Conservation (phyloP, 2,113 vertebrate species). For the Corvus moneduloides region DNA sequence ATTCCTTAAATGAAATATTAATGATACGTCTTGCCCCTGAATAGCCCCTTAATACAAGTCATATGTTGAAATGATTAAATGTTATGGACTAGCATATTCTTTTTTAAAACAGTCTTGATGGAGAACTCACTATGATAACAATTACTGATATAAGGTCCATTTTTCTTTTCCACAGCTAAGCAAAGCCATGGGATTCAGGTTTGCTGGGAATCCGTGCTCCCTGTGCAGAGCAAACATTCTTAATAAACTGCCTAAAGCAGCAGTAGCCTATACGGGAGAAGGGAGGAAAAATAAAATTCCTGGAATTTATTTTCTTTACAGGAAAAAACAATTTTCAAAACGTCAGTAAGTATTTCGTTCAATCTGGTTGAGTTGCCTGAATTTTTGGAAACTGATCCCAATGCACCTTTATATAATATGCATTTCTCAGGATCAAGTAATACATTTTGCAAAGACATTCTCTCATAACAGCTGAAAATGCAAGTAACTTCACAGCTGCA, state of each 20-base stretch:
- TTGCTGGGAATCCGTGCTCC: slow-evolving; percentile 49
- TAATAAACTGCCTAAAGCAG: slow-evolving; percentile 41
- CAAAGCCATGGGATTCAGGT: slow-evolving; percentile 50
- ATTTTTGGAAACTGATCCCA: slow-evolving; percentile 53
- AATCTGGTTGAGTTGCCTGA: not conserved
- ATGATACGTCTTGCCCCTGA: slow-evolving; percentile 61
- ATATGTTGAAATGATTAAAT: slow-evolving; percentile 70
- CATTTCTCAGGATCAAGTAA: slow-evolving; percentile 48
- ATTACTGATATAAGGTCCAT: slow-evolving; percentile 52
- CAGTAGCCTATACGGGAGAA: slow-evolving; percentile 11
- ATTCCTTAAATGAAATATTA: slow-evolving; percentile 68
- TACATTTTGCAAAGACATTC: slow-evolving; percentile 59
- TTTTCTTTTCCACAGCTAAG: slow-evolving; percentile 62
- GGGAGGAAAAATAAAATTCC: slow-evolving; percentile 26
- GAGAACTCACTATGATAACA: slow-evolving; percentile 56
- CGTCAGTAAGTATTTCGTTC: not conserved
- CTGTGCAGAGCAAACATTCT: slow-evolving; percentile 37
- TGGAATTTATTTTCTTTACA: slow-evolving; percentile 52
- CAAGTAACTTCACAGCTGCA: slow-evolving; percentile 45
- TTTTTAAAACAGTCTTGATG: slow-evolving; percentile 49
- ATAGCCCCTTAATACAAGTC: slow-evolving; percentile 70
- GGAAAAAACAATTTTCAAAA: not conserved
- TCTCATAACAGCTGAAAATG: slow-evolving; percentile 9
- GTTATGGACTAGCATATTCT: slow-evolving; percentile 49
- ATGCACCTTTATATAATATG: slow-evolving; percentile 11